Evolutionary conservation across 92 coral and sea anemone genomes (phyloP).

Genomic region (Epizoanthus scotinus): DNA sequence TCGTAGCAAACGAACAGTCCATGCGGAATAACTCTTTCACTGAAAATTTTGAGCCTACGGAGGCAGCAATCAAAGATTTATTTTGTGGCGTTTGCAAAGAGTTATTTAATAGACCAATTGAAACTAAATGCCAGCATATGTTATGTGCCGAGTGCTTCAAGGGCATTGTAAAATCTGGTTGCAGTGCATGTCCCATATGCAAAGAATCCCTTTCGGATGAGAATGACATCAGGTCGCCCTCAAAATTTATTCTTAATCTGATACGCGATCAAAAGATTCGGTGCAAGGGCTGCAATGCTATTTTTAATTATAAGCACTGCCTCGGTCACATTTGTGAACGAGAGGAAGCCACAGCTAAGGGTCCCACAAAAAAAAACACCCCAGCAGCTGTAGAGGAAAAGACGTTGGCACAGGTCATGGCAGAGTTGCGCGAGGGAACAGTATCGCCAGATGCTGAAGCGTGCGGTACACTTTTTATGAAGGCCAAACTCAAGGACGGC

Average conservation of each 20-base stretch:
- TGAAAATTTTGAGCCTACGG: constrained; percentile 5
- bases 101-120: constrained; percentile 9
- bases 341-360: too few relatives aligned
- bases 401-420: not conserved
- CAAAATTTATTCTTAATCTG: constrained; percentile 5
- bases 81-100: constrained; percentile 18
- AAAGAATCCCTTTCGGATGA: not conserved
- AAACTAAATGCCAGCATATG: constrained; percentile 15
- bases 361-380: too few relatives aligned
- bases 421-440: not conserved
- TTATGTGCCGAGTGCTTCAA: constrained; percentile 17
- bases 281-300: not conserved
- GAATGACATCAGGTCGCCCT: constrained; percentile 12
- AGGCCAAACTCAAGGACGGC: constrained; percentile 8
- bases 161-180: constrained; percentile 13
- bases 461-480: constrained; percentile 1
- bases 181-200: constrained; percentile 17
- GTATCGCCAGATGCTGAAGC: not conserved
- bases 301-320: not conserved
- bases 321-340: not conserved
- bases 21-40: constrained; percentile 3
- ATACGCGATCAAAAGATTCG: constrained; percentile 12
- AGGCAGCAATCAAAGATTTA: constrained; percentile 16
- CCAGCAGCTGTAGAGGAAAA: not conserved
- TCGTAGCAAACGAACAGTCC: not conserved